Evolutionary conservation across 2,888 invertebrate genomes (phyloP), one percentile per base, ranked within the genome.

Genomic region (Perithous albicinctus): DNA sequence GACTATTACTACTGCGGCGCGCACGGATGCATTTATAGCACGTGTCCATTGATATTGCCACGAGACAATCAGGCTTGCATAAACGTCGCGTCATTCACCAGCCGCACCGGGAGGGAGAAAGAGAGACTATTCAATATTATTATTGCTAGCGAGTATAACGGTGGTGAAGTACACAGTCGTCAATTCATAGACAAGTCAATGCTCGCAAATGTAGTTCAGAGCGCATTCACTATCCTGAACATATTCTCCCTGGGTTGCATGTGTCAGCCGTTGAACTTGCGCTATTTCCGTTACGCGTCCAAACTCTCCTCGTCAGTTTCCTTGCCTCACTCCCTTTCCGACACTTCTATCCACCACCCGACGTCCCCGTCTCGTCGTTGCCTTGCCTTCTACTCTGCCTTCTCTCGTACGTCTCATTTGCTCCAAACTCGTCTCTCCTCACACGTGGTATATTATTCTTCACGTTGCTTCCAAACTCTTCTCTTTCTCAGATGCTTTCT

Each of bases 221-320:
- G 56, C 29, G 56, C 29, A 56, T 56, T 56, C 29, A 56, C 56
- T 29, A 4, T 29, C 29, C 5, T 56, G 54, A 54, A 41, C 23
- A 38, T 41, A 63, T 18, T 10, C 41, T 38, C 61, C 12, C 12
- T 38, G 61, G n/a, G 35, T 15, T 20, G 41, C 38, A 32, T 64
- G 46, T 67, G 67, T 80, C 80, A 82, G 84, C 67, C 84, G 79
- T 84, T 84, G 84, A 84, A 84, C 84, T 84, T 84, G 84, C 78
- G 84, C 84, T 84, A 84, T 84, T 84, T 84, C 72, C 79, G 84
- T 84, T 80, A 67, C 78, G 48, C 70, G 59, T 79, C 51, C 75
- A 38, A 46, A 70, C 75, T 56, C 41, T 72, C 63, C 32, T 66
- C 77, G 43, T 38, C 51, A 51, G 67, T 51, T 23, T 29, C 48